phyloP scores from a whole-genome alignment of 2,888 invertebrate species.

The Salticus scenicus region DNA sequence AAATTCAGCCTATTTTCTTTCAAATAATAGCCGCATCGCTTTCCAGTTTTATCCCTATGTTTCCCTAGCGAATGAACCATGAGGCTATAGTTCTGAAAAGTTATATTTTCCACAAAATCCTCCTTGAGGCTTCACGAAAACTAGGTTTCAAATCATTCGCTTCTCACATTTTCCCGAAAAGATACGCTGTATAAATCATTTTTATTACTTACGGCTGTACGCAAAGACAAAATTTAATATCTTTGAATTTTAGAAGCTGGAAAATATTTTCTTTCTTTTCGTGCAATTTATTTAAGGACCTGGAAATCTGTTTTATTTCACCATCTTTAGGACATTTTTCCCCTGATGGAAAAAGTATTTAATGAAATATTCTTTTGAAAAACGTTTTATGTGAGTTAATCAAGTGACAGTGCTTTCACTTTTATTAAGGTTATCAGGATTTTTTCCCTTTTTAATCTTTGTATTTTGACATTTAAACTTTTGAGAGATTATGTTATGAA shows the following conservation, averaged over 20 bases:
- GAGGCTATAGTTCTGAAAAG: not conserved
- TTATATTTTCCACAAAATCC: not conserved
- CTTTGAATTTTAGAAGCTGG: not conserved
- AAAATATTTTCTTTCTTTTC: not conserved
- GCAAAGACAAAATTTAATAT: conserved; percentile 8
- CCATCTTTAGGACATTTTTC: too few species aligned
- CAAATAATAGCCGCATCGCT: not conserved
- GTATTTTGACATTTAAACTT: too few species aligned
- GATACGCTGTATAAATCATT: conserved; percentile 5
- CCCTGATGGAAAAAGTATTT: not conserved
- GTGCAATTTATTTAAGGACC: not conserved
- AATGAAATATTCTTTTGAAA: conserved; percentile 1
- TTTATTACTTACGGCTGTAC: not conserved
- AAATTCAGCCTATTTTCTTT: not conserved
- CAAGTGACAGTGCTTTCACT: not conserved
- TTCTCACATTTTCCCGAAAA: not conserved
- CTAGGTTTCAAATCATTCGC: not conserved
- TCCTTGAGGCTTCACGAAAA: not conserved
- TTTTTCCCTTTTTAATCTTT: not conserved
- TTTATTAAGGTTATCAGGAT: not conserved
- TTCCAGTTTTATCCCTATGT: not conserved
- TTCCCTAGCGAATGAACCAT: not conserved
- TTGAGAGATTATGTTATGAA: too few species aligned
- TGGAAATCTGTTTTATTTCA: not conserved
- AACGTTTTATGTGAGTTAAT: not conserved